phyloP scores from a whole-genome alignment of 2,113 vertebrate species.

The Axis porcinus region DNA sequence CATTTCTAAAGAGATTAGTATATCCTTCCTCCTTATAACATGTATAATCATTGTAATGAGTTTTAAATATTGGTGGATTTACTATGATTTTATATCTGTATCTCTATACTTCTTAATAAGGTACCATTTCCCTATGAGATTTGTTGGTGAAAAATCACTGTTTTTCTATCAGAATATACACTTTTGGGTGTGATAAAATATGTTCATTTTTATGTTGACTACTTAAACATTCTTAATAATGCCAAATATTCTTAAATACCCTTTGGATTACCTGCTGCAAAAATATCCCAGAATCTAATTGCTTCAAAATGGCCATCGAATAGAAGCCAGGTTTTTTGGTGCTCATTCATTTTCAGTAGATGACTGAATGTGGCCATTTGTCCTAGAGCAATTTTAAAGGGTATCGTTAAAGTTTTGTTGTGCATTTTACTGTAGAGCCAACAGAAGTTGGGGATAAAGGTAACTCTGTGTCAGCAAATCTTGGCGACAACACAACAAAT shows the following conservation, averaged over 20 bases:
- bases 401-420: conserved; percentile 84
- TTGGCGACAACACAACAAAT: conserved; percentile 82
- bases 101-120: conserved; percentile 13
- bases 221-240: conserved; percentile 37
- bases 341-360: conserved; percentile 51
- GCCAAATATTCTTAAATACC: conserved; percentile 22
- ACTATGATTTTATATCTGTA: not conserved
- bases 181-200: conserved; percentile 38
- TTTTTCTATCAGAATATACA: conserved; percentile 13
- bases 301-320: conserved; percentile 9
- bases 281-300: conserved; percentile 22
- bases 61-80: conserved; percentile 6
- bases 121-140: not conserved
- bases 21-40: not conserved
- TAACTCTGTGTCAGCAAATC: conserved; percentile 81
- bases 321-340: not conserved
- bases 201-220: conserved; percentile 36
- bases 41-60: not conserved
- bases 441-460: conserved; percentile 85
- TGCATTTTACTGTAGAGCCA: conserved; percentile 86
- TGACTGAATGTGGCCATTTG: conserved; percentile 66
- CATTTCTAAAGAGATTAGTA: not conserved
- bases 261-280: not conserved
- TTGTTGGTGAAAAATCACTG: conserved; percentile 16
- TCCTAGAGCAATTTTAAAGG: conserved; percentile 71